Base-by-base conservation (phyloP, 2,888 invertebrate genomes). In the Cryptus armator region DNA sequence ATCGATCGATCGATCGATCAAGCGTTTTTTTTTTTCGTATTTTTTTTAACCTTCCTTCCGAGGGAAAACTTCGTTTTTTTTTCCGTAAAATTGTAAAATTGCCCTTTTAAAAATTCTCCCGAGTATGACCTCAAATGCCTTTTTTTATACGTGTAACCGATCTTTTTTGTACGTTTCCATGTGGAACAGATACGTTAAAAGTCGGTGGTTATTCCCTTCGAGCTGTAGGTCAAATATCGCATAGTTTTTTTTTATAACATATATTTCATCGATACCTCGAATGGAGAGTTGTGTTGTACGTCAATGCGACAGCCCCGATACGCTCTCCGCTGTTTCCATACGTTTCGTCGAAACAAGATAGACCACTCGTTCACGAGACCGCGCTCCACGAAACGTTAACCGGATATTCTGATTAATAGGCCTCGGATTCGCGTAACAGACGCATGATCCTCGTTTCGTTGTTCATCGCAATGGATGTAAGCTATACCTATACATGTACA, bases 371-470 rank as follows among this genome's bases (percentile, higher is more conserved):
- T 75, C 53, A 66, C 56, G 72, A 51, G 19, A 19, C 53, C 72
- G 80, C 67, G n/a, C 80, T 46, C n/a, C 64, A 3, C 59, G 67
- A 67, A 62, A 77, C 76, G 76, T 76, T 84, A 81, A 84, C 81
- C 72, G 79, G 53, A 72, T 70, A 76, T 80, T 80, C 75, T 84
- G 80, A 84, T 84, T 84, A 81, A 81, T 84, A 84, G 84, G 84
- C 84, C 74, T 68, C 24, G 51, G 53, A 5, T 62, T 16, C 43
- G 70, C n/a, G 62, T 66, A 72, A 68, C 72, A 77, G 77, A 68
- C 81, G 67, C 37, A 7, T 56, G 56, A 24, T 19, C 56, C 56
- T 24, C 19, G 56, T 56, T 56, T 19, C 56, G 56, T 56, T 56
- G 56, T 56, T 56, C 56, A 56, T 56, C 29, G 29, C 62, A 62